phyloP scores from a whole-genome alignment of 2,888 invertebrate species.

The Megaustenia siamemsis region DNA sequence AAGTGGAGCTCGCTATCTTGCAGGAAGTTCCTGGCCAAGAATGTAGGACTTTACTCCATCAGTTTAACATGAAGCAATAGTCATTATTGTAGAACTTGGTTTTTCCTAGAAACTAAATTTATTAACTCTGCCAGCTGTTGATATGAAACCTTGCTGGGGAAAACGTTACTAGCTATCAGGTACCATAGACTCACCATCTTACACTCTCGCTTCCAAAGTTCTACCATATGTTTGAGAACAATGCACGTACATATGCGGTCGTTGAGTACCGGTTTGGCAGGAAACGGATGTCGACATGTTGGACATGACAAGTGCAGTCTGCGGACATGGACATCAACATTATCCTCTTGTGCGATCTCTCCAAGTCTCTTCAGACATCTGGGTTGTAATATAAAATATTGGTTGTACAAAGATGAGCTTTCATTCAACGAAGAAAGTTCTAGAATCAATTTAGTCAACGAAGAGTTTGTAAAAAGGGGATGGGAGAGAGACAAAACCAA shows the following conservation, averaged over 20 bases:
- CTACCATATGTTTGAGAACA: slow-evolving; percentile 54
- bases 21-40: too few relatives aligned
- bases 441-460: too few relatives aligned
- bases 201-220: slow-evolving; percentile 55
- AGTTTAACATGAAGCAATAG: too few relatives aligned
- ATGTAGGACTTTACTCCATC: too few relatives aligned
- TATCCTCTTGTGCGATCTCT: slow-evolving; percentile 50
- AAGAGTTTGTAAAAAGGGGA: too few relatives aligned
- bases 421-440: too few relatives aligned
- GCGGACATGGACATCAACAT: slow-evolving; percentile 46
- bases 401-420: neutral
- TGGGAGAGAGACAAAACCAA: too few relatives aligned
- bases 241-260: slow-evolving; percentile 47
- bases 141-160: too few relatives aligned
- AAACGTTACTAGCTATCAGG: neutral
- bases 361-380: slow-evolving; percentile 59
- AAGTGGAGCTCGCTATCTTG: too few relatives aligned
- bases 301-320: slow-evolving; percentile 55
- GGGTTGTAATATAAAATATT: neutral
- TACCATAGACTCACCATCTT: slow-evolving; percentile 38
- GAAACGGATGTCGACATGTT: slow-evolving; percentile 55
- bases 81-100: too few relatives aligned
- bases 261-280: slow-evolving; percentile 48
- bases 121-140: too few relatives aligned
- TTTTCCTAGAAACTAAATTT: too few relatives aligned